Percentiles rank a stretch among this genome's conserved stretches.
Evolutionary conservation across 2,797 vertebrate species (phyloP).

Genomic region (Apogon talboti): DNA sequence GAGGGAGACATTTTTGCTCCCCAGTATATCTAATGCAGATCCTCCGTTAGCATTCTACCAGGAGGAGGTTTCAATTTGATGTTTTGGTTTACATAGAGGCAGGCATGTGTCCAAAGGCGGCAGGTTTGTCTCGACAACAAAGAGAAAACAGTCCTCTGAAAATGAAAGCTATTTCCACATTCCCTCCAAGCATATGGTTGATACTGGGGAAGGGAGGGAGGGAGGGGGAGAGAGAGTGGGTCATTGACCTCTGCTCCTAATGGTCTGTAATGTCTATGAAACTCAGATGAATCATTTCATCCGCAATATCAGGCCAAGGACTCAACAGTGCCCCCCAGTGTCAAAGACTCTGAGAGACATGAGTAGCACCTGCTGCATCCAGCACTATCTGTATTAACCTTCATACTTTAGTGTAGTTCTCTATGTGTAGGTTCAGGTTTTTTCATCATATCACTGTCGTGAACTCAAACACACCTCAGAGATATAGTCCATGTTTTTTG

Average conservation of each 20-base stretch:
- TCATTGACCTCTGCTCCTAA: constrained; percentile 42
- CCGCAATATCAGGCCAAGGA: constrained; percentile 72
- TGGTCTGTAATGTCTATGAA: constrained; percentile 67
- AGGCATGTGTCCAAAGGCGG: constrained; percentile 30
- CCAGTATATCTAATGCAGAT: constrained; percentile 52
- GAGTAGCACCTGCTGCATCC: constrained; percentile 74
- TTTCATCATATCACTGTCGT: constrained; percentile 60
- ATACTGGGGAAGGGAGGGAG: constrained; percentile 17
- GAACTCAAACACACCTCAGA: constrained; percentile 64
- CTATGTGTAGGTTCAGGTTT: constrained; percentile 58
- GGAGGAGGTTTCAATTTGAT: constrained; percentile 36
- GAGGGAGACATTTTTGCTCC: constrained; percentile 33
- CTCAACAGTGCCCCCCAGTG: constrained; percentile 74
- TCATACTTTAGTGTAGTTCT: constrained; percentile 63
- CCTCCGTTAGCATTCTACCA: constrained; percentile 39
- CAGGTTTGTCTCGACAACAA: constrained; percentile 18
- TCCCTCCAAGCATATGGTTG: constrained; percentile 40
- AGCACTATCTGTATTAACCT: constrained; percentile 63
- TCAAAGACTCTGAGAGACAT: constrained; percentile 59
- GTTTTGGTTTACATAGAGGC: constrained; percentile 36
- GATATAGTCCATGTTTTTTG: constrained; percentile 64
- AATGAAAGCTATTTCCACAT: constrained; percentile 43
- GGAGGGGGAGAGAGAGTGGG: neutral
- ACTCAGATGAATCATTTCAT: constrained; percentile 65
- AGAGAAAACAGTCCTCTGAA: constrained; percentile 26